Percentiles rank a stretch among this genome's conserved stretches.
phyloP scores from a whole-genome alignment of 2,113 vertebrate genomes.

The Hippotragus niger region DNA sequence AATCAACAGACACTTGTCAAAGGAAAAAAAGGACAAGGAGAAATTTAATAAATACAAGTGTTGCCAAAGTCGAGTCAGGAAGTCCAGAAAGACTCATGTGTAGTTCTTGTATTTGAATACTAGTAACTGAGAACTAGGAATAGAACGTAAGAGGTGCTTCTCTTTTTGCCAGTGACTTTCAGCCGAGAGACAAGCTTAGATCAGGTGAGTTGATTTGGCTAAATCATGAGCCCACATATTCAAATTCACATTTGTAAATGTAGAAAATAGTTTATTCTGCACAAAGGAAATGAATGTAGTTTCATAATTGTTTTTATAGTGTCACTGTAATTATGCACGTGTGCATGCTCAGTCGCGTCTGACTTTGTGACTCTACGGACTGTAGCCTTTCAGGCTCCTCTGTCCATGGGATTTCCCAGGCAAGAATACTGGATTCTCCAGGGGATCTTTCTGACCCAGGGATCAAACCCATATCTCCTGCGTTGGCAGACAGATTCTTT shows the following conservation, averaged over 20 bases:
- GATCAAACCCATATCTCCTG: neutral
- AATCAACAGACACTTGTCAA: neutral
- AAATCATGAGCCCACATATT: neutral
- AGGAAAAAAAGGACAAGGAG: neutral
- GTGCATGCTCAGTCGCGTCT: neutral
- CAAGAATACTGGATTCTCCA: neutral
- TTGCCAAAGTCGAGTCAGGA: neutral
- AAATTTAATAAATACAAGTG: neutral
- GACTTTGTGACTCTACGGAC: neutral
- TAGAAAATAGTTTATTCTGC: neutral
- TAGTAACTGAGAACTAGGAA: neutral
- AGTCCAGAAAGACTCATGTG: neutral
- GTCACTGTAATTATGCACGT: neutral
- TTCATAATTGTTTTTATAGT: neutral
- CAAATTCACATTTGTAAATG: neutral
- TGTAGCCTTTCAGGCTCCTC: neutral
- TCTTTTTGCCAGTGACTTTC: neutral
- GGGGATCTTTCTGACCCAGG: neutral
- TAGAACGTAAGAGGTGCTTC: neutral
- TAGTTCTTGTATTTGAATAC: neutral
- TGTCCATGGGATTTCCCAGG: neutral
- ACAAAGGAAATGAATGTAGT: neutral
- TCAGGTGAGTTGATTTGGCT: neutral
- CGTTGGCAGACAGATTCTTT: neutral
- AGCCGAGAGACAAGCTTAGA: neutral